Evolutionary conservation across 2,888 invertebrate genomes (phyloP).

Genomic region (Cephus rjabovi): DNA sequence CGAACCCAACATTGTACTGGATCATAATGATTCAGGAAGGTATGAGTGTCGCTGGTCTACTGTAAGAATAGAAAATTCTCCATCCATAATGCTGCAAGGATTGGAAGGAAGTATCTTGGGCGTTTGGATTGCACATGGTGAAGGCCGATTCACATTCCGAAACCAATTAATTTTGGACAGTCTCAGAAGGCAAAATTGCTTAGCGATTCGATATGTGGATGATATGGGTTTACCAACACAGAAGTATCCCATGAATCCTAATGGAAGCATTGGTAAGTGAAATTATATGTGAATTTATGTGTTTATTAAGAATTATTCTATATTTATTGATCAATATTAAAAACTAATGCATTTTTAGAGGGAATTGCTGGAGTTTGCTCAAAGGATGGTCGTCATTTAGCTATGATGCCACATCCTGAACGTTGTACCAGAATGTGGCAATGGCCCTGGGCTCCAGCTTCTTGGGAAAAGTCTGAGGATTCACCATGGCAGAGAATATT

Average conservation of each 20-base stretch:
- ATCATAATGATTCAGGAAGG: conserved; percentile 90
- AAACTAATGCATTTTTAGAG: conserved; percentile 61
- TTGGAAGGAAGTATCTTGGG: conserved; percentile 93
- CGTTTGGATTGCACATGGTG: conserved; percentile 97
- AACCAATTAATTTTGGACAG: conserved; percentile 67
- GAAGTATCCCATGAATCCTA: conserved; percentile 94
- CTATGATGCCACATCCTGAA: conserved; percentile 99
- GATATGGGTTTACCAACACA: conserved; percentile 81
- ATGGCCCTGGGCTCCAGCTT: conserved; percentile 78
- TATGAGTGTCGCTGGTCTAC: conserved; percentile 82
- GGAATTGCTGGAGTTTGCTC: conserved; percentile 94
- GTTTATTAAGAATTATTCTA: neutral
- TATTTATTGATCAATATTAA: conserved; percentile 9
- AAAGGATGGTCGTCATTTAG: conserved; percentile 90
- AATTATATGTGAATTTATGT: neutral
- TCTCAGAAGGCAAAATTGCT: conserved; percentile 72
- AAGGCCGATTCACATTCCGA: conserved; percentile 82
- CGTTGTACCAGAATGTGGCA: conserved; percentile 91
- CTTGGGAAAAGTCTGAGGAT: conserved; percentile 69
- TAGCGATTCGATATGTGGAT: conserved; percentile 87
- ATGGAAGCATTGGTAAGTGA: conserved; percentile 80
- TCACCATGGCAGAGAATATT: conserved; percentile 96
- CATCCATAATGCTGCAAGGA: conserved; percentile 87
- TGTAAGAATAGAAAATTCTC: conserved; percentile 77
- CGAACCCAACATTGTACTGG: conserved; percentile 77